A percentile compares a stretch with the other conserved stretches of the same genome.
Conservation (phyloP, 2,113 vertebrate genomes). For the Machaerirhynchus nigripectus region DNA sequence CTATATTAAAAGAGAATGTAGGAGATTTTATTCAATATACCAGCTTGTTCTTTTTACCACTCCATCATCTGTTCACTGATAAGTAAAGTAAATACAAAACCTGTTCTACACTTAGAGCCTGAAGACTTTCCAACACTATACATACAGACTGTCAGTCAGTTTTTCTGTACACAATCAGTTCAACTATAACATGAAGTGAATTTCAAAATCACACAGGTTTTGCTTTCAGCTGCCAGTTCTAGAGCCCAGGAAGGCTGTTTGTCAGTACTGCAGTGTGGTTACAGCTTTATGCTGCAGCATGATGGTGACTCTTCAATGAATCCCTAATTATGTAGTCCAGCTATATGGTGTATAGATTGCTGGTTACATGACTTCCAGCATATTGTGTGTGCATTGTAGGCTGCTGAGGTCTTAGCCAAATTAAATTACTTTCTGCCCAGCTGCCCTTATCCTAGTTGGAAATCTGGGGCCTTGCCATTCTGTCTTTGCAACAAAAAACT, state of each 20-base stretch:
- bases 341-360: neutral
- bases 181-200: neutral
- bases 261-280: neutral
- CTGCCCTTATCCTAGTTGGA: neutral
- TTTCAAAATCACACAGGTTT: neutral
- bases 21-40: neutral
- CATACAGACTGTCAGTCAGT: too few species aligned
- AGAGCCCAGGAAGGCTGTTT: neutral
- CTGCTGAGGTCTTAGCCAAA: neutral
- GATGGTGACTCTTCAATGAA: neutral
- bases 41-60: neutral
- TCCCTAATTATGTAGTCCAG: neutral
- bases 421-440: neutral
- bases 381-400: neutral
- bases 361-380: neutral
- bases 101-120: neutral
- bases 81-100: neutral
- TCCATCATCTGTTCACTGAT: neutral
- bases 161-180: neutral
- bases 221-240: neutral
- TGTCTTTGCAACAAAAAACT: neutral
- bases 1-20: neutral
- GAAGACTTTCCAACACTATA: accelerated
- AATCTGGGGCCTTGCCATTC: neutral
- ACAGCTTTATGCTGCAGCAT: neutral